phyloP scores from a whole-genome alignment of 2,888 invertebrate genomes.

The Melanchra persicariae region DNA sequence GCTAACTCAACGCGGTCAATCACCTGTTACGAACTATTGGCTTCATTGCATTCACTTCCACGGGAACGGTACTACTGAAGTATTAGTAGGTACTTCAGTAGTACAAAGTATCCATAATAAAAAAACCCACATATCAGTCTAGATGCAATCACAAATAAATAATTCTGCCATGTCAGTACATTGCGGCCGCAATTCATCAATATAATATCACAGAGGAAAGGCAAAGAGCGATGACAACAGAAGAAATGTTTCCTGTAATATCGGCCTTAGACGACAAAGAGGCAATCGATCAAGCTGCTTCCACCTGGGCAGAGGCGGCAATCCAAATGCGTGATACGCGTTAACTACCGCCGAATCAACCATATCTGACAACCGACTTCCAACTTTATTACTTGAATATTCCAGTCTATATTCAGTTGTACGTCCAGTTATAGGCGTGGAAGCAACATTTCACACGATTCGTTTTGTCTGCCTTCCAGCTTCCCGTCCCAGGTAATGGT shows the following conservation, averaged over 20 bases:
- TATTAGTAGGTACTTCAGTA: no score
- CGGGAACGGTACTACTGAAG: no score
- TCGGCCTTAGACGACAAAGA: conserved; percentile 80
- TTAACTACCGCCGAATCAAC: conserved; percentile 80
- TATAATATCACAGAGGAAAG: conserved; percentile 75
- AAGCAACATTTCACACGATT: conserved; percentile 77
- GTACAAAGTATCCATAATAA: not conserved
- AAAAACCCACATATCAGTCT: not conserved
- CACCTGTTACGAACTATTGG: no score
- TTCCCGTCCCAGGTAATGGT: conserved; percentile 81
- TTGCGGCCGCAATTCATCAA: conserved; percentile 79
- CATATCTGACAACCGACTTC: conserved; percentile 60
- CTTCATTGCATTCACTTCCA: no score
- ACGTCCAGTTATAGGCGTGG: conserved; percentile 56
- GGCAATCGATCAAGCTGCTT: conserved; percentile 85
- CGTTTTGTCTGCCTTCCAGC: conserved; percentile 80
- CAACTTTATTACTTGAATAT: conserved; percentile 64
- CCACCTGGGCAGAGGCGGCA: conserved; percentile 83
- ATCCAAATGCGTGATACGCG: conserved; percentile 85
- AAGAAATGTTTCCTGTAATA: conserved; percentile 83
- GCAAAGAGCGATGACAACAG: conserved; percentile 77
- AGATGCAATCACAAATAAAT: conserved; percentile 16
- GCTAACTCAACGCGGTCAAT: no score
- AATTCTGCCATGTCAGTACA: conserved; percentile 39
- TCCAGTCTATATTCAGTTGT: conserved; percentile 59